Evolutionary conservation across 2,797 vertebrate species (phyloP).

Genomic region (Emydoidea blandingii): DNA sequence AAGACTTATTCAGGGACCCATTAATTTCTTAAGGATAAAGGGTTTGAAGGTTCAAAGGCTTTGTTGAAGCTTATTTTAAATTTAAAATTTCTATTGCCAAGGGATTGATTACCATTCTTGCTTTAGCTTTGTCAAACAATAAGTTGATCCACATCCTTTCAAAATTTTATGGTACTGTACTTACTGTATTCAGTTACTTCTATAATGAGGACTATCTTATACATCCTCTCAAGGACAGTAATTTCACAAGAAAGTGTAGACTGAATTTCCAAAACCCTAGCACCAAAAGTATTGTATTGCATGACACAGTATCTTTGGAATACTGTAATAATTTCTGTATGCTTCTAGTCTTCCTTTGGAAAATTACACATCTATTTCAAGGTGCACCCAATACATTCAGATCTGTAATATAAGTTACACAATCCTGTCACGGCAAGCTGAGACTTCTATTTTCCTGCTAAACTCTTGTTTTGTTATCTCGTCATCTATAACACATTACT

Average conservation of each 20-base stretch:
- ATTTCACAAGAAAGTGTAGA: slow-evolving; percentile 48
- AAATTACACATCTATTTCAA: slow-evolving; percentile 1
- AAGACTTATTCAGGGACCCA: slow-evolving; percentile 84
- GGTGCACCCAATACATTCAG: not conserved
- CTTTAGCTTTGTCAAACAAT: slow-evolving; percentile 82
- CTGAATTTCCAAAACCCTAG: slow-evolving; percentile 50
- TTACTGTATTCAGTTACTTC: slow-evolving; percentile 46
- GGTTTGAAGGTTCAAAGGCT: slow-evolving; percentile 86
- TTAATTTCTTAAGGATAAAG: slow-evolving; percentile 87
- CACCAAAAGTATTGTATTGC: slow-evolving; percentile 22
- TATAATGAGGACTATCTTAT: slow-evolving; percentile 46
- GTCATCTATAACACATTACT: slow-evolving; percentile 35
- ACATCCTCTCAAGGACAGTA: slow-evolving; percentile 72
- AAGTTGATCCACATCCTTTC: slow-evolving; percentile 78
- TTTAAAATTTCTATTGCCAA: slow-evolving; percentile 83
- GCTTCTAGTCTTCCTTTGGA: not conserved
- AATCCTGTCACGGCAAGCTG: not conserved
- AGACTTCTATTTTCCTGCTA: slow-evolving; percentile 27
- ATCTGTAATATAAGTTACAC: not conserved
- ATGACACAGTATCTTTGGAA: not conserved
- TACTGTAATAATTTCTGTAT: not conserved
- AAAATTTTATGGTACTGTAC: slow-evolving; percentile 73
- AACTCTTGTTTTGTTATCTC: slow-evolving; percentile 15
- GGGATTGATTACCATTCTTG: slow-evolving; percentile 84
- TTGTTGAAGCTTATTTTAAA: slow-evolving; percentile 87